These are phyloP conservation scores for Falco rusticolus DNA, from an alignment of 2,797 vertebrate genomes.

Conservation along the genomic window DNA sequence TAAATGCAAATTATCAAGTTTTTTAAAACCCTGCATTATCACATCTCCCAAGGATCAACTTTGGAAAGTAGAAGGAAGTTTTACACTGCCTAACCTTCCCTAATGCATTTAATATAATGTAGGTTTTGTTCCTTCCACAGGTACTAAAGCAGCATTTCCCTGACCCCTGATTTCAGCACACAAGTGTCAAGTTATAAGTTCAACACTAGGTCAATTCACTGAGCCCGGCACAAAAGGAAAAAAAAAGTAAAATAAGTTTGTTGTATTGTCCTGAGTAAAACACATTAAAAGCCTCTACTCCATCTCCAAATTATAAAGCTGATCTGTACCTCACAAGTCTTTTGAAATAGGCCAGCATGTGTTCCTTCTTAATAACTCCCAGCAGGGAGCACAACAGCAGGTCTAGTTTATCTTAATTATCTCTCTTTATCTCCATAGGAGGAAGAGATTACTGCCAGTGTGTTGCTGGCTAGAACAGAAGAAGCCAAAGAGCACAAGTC, in stretches of 20 bases:
- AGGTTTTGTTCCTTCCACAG: background rate
- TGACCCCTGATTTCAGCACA: background rate
- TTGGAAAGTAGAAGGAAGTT: background rate
- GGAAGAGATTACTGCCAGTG: conserved; percentile 26
- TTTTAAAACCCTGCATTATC: conserved; percentile 13
- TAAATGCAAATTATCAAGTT: conserved; percentile 54
- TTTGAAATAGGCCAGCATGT: conserved; percentile 1
- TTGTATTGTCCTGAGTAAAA: background rate
- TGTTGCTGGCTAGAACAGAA: conserved; percentile 33
- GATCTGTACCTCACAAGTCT: conserved; percentile 1
- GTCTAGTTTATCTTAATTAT: conserved; percentile 59
- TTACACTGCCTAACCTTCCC: background rate
- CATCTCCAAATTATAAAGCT: background rate
- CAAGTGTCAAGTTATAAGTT: background rate
- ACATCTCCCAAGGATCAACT: background rate
- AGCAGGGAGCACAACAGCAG: conserved; percentile 39
- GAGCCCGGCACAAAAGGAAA: background rate
- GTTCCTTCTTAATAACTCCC: conserved; percentile 19
- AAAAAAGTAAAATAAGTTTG: background rate
- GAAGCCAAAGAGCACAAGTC: background rate
- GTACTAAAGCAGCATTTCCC: background rate
- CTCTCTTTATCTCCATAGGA: conserved; percentile 55
- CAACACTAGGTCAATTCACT: background rate
- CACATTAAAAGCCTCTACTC: background rate
- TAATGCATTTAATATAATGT: background rate